phyloP scores from a whole-genome alignment of 2,113 vertebrate genomes.

The Ahaetulla prasina region DNA sequence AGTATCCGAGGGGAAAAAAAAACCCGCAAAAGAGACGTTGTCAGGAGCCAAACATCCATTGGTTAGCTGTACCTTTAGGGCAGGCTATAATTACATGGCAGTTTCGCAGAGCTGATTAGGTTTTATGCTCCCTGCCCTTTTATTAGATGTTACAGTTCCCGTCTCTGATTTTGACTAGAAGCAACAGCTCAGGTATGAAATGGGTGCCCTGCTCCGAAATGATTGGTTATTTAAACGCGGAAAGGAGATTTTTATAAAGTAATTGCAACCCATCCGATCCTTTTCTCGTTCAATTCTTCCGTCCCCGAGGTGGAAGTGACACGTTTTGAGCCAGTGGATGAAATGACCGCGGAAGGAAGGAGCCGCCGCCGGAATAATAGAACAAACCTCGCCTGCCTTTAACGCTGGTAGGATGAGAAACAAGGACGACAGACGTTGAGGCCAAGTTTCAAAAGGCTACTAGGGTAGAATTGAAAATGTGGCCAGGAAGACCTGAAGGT shows the following conservation, averaged over 20 bases:
- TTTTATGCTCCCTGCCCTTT: constrained; percentile 7
- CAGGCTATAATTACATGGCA: constrained; percentile 43
- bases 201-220: constrained; percentile 42
- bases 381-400: not conserved
- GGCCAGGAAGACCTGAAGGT: not conserved
- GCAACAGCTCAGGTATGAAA: constrained; percentile 50
- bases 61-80: not conserved
- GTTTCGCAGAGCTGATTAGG: constrained; percentile 31
- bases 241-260: constrained; percentile 36
- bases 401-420: not conserved
- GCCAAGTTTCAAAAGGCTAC: not conserved
- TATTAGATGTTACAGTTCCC: constrained; percentile 44
- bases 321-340: not conserved
- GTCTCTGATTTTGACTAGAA: constrained; percentile 50
- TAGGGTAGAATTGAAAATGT: not conserved
- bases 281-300: not conserved
- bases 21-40: not conserved
- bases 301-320: not conserved
- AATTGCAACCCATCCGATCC: not conserved
- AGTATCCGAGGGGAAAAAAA: not conserved
- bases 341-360: not conserved
- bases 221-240: constrained; percentile 15
- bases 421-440: not conserved
- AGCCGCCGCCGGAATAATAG: not conserved
- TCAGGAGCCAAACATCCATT: constrained; percentile 17